Evolutionary conservation across 2,888 invertebrate genomes (phyloP), one percentile per base, ranked within the genome.

Genomic region (Acheta domesticus): DNA sequence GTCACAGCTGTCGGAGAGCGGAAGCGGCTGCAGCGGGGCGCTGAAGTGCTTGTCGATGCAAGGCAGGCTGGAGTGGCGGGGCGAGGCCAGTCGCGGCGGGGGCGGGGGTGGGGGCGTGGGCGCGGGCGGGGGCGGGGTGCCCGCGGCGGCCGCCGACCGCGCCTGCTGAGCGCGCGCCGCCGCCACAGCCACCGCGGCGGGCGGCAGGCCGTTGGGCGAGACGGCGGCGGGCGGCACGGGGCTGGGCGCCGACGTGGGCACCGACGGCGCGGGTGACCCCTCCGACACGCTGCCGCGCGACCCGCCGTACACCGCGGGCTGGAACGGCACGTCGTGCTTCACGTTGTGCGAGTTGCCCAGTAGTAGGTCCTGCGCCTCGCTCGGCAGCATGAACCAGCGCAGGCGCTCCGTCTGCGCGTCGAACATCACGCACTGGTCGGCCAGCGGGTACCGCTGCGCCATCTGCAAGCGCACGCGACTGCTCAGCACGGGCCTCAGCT

Each of bases 361-460:
- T 2, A 94, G 87, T 62, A 94, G 89, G 83, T 92, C 91, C 84
- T 94, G 93, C 0, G 96, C 96, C 88, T 97, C 96, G 85, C 93
- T 93, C 0, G 96, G 96, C 78, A 96, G 86, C 90, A 96, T 92
- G 87, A 96, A 97, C 96, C 96, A 97, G 81, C 96, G 89, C 19
- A 96, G 87, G 79, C 90, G 89, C 83, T 93, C 92, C 75, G 92
- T 91, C 76, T 91, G 89, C 48, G 87, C 87, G 83, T 93, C 92
- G 84, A 96, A 95, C 82, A 90, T 89, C 36, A 92, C 89, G 83
- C 91, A 91, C 83, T 94, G 94, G 85, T 96, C 94, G 48, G 93
- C 91, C 79, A 92, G 89, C 14, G 93, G 91, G 83, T 91, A 92
- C 83, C 93, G 89, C 87, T 93, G 92, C 23, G 93, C 94, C 85